Conservation (phyloP, 1,140 invertebrate species). For the Agraylea sexmaculata region DNA sequence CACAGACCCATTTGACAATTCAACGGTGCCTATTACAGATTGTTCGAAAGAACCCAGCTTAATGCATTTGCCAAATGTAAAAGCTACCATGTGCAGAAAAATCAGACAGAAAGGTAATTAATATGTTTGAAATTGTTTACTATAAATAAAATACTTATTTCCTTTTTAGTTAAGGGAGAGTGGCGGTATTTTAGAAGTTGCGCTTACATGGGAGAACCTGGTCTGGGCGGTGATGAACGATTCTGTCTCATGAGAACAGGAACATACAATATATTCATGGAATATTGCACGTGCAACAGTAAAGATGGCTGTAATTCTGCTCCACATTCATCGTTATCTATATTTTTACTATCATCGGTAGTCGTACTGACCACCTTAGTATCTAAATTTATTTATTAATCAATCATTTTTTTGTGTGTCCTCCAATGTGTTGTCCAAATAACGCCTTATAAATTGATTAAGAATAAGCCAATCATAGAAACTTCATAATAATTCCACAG, state of each 20-base stretch:
- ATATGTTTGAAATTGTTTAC: neutral
- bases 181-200: slow-evolving; percentile 86
- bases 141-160: slow-evolving; percentile 14
- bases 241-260: slow-evolving; percentile 84
- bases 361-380: too few species aligned
- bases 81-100: slow-evolving; percentile 82
- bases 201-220: slow-evolving; percentile 81
- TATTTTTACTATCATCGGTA: too few species aligned
- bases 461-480: too few species aligned
- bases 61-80: slow-evolving; percentile 54
- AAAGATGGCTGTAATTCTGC: slow-evolving; percentile 82
- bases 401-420: too few species aligned
- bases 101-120: slow-evolving; percentile 76
- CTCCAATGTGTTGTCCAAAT: too few species aligned
- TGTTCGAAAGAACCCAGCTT: slow-evolving; percentile 57
- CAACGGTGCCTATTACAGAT: slow-evolving; percentile 74
- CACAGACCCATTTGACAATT: slow-evolving; percentile 86
- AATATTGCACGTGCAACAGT: slow-evolving; percentile 85
- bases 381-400: too few species aligned
- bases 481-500: too few species aligned
- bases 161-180: slow-evolving; percentile 66
- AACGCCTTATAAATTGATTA: too few species aligned
- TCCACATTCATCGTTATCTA: too few species aligned
- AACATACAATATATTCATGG: slow-evolving; percentile 87
- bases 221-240: slow-evolving; percentile 78